Evolutionary conservation across 1,140 invertebrate species (phyloP).

Genomic region (Caenorhabditis remanei): DNA sequence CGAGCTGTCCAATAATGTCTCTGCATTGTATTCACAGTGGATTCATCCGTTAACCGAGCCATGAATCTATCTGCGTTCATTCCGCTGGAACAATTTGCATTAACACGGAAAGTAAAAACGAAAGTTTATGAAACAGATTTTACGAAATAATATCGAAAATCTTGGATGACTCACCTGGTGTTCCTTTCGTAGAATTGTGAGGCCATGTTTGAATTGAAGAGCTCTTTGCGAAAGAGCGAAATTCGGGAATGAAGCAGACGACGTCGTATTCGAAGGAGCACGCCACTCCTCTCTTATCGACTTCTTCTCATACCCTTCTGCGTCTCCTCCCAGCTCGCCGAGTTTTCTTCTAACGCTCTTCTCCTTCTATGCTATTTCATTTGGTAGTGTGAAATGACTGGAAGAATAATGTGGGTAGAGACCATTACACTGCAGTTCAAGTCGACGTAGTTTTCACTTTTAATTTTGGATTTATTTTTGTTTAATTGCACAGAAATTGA

Average conservation of each 20-base stretch:
- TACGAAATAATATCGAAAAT: too few relatives aligned
- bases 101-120: neutral
- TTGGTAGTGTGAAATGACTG: neutral
- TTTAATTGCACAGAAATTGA: too few relatives aligned
- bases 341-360: neutral
- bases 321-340: neutral
- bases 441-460: too few relatives aligned
- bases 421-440: neutral
- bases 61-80: slow-evolving; percentile 78
- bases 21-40: slow-evolving; percentile 86
- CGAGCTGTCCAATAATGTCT: slow-evolving; percentile 99
- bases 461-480: too few relatives aligned
- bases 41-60: slow-evolving; percentile 79
- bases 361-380: neutral
- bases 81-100: slow-evolving; percentile 65
- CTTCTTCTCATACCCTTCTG: slow-evolving; percentile 9
- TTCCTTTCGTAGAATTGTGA: slow-evolving; percentile 59
- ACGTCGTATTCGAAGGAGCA: slow-evolving; percentile 7
- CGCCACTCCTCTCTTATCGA: slow-evolving; percentile 9
- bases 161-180: slow-evolving; percentile 65
- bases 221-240: slow-evolving; percentile 16
- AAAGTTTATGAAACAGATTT: neutral
- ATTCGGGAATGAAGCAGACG: slow-evolving; percentile 28
- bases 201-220: slow-evolving; percentile 51
- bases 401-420: neutral